Percentiles rank a stretch among this genome's conserved stretches.
phyloP scores from a whole-genome alignment of 1,140 invertebrate species.

The Proales similis region DNA sequence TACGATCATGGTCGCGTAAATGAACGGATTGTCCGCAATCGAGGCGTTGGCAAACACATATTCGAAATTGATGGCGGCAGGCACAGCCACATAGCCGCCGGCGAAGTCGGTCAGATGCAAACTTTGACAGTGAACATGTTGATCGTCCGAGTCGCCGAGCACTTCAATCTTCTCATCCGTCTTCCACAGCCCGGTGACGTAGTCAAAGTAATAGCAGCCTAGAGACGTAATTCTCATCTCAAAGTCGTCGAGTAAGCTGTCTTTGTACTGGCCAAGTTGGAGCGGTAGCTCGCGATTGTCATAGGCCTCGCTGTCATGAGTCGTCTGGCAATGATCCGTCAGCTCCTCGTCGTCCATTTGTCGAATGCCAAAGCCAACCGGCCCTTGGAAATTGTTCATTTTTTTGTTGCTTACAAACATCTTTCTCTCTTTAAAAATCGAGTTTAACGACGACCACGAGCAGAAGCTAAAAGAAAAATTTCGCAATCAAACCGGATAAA shows the following conservation, averaged over 20 bases:
- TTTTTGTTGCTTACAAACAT: conserved; percentile 6
- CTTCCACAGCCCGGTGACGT: conserved; percentile 40
- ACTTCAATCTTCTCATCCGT: conserved; percentile 41
- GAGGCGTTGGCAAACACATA: conserved; percentile 53
- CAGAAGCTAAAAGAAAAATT: too few relatives aligned
- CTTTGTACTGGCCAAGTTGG: conserved; percentile 40
- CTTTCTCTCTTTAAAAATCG: too few relatives aligned
- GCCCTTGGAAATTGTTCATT: conserved; percentile 23
- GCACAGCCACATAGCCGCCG: conserved; percentile 50
- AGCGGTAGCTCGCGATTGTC: background rate
- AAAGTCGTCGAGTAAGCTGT: conserved; percentile 40
- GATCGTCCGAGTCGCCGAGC: conserved; percentile 39
- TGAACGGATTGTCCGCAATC: conserved; percentile 57
- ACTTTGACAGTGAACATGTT: conserved; percentile 43
- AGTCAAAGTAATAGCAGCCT: conserved; percentile 41
- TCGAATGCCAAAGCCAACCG: conserved; percentile 15
- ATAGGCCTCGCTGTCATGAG: background rate
- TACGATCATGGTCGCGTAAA: conserved; percentile 57
- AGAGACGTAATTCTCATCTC: conserved; percentile 39
- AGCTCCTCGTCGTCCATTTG: conserved; percentile 10
- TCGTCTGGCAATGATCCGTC: background rate
- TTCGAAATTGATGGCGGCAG: conserved; percentile 53
- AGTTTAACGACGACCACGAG: too few relatives aligned
- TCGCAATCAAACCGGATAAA: too few relatives aligned
- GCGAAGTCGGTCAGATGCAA: conserved; percentile 52